A percentile compares a stretch with the other conserved stretches of the same genome.
Evolutionary conservation across 2,888 invertebrate species (phyloP).

Genomic region (Drosophila mimica): DNA sequence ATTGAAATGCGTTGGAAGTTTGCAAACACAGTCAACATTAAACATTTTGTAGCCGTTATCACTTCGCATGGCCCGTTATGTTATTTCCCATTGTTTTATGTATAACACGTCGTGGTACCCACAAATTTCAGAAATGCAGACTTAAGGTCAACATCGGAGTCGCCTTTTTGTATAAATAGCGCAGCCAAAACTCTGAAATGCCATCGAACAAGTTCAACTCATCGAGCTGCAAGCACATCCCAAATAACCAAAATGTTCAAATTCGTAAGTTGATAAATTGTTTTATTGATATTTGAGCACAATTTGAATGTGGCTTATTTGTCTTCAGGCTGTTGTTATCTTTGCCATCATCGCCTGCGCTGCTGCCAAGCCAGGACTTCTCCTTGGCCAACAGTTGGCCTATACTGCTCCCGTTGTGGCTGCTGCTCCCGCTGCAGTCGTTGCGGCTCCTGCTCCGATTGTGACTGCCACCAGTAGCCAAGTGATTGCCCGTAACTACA

Average conservation of each 20-base stretch:
- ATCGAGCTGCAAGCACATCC: conserved; percentile 25
- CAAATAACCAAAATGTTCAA: conserved; percentile 59
- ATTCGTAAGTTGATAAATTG: conserved; percentile 52
- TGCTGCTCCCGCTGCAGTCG: conserved; percentile 36
- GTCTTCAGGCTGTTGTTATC: conserved; percentile 41
- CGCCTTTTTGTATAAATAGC: conserved; percentile 37
- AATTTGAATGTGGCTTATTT: neutral
- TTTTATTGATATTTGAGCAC: neutral
- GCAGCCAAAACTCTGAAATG: neutral
- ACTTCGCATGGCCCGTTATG: neutral
- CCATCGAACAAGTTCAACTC: conserved; percentile 39
- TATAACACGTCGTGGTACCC: conserved; percentile 27
- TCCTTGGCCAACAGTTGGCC: conserved; percentile 44
- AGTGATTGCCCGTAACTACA: conserved; percentile 70
- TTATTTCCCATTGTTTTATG: conserved; percentile 35
- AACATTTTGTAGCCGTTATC: conserved; percentile 22
- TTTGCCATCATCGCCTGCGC: conserved; percentile 64
- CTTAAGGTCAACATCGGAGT: conserved; percentile 24
- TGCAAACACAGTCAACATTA: conserved; percentile 18
- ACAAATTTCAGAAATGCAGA: conserved; percentile 3
- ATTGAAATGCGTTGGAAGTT: conserved; percentile 33
- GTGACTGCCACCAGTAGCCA: conserved; percentile 68
- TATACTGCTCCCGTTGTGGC: conserved; percentile 31
- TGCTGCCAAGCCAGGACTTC: conserved; percentile 63
- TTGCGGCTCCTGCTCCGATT: conserved; percentile 39